Evolutionary conservation across 1,140 invertebrate species (phyloP), one percentile per base, ranked within the genome.

Genomic region (Pantala flavescens): DNA sequence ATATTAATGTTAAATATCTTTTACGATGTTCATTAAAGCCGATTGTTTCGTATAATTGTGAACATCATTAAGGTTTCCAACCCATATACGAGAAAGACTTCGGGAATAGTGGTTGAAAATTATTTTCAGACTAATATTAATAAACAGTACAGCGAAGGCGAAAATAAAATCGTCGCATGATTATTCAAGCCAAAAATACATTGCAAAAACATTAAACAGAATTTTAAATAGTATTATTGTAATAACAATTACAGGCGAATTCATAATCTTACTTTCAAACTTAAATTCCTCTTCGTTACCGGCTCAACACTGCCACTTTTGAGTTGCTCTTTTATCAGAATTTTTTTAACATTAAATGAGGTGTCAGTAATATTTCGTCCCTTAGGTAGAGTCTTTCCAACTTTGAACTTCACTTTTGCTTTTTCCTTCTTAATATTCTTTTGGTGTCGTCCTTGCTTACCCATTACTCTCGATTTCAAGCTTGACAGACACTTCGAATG

Each of bases 331-430:
- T 86, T 86, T 55, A 96, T 87, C 11, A 93, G 83, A 77, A 97
- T 95, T 80, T 94, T 92, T 78, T 92, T 91, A 0, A 94, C 87
- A 88, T 95, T 95, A 79, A 96, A 96, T 78, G 90, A 88, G 0
- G 92, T 91, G 80, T 95, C 89, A 0, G 94, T 96, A 3, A 93
- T 87, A 86, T 96, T 97, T 70, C 89, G 87, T 63, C 81, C 82
- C 78, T 84, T 84, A 24, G 82, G 81, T 19, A 86, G 74, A 81
- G 84, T 87, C 83, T 80, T 87, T 16, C 86, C 87, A 3, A 78
- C 81, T 80, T 92, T 93, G 43, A 93, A 81, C 81, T 93, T 92
- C 0, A 90, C 88, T 85, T 93, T 94, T 0, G 89, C 84, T 78
- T 90, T 93, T 82, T 94, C 91, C 7, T 89, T 87, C 80, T 90